Conservation (phyloP, 1,140 invertebrate genomes). For the Battus philenor region DNA sequence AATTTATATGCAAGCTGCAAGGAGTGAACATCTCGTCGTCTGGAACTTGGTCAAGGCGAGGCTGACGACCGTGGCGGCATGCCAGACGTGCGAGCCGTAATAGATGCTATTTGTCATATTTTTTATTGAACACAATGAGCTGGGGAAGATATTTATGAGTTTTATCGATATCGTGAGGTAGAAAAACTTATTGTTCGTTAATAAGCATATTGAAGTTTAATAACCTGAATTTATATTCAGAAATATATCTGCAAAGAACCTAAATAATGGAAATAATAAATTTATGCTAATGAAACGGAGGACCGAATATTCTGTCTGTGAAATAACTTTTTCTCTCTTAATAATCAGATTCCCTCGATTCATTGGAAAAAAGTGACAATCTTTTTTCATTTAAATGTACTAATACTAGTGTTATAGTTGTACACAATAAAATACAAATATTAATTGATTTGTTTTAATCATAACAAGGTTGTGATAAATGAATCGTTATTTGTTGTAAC, state of each 20-base stretch:
- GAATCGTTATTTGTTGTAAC: too few species aligned
- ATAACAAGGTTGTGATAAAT: too few species aligned
- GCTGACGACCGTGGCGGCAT: conserved; percentile 56
- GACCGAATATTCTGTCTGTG: too few species aligned
- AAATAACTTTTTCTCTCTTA: too few species aligned
- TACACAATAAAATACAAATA: too few species aligned
- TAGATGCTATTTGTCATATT: conserved; percentile 47
- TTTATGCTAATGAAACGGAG: conserved; percentile 9
- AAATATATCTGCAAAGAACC: neutral
- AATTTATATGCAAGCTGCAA: conserved; percentile 41
- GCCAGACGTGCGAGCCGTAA: conserved; percentile 48
- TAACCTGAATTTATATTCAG: neutral
- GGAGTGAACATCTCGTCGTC: conserved; percentile 38
- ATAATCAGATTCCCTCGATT: too few species aligned
- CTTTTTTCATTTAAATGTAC: too few species aligned
- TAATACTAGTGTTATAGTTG: too few species aligned
- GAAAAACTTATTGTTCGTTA: conserved; percentile 1
- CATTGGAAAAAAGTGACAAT: too few species aligned
- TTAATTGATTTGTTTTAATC: too few species aligned
- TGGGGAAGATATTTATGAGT: conserved; percentile 22
- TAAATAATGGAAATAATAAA: conserved; percentile 3
- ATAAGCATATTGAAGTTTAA: conserved; percentile 1
- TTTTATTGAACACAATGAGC: conserved; percentile 44
- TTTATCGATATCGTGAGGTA: conserved; percentile 7
- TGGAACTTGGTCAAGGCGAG: conserved; percentile 66